A percentile compares a stretch with the other conserved stretches of the same genome.
These are phyloP conservation scores for Melitaea athalia DNA, from an alignment of 2,888 invertebrate genomes.

Conservation along the genomic window DNA sequence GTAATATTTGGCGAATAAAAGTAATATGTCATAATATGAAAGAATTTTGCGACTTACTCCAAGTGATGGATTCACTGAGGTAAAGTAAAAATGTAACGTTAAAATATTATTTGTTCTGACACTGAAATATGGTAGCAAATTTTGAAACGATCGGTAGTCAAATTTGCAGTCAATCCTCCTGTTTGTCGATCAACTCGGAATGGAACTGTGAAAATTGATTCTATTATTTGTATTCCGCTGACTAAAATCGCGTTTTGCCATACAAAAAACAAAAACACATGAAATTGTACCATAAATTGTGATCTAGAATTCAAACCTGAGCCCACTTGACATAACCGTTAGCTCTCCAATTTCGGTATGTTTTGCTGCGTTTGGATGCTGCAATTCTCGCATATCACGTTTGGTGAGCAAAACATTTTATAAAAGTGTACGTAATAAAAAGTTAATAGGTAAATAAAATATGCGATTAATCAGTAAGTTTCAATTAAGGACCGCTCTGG, in stretches of 20 bases:
- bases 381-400: neutral
- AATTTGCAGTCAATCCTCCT: slow-evolving; percentile 63
- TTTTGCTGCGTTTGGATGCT: too few relatives aligned
- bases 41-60: slow-evolving; percentile 17
- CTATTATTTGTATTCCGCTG: slow-evolving; percentile 47
- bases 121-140: slow-evolving; percentile 75
- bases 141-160: slow-evolving; percentile 57
- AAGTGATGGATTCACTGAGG: slow-evolving; percentile 34
- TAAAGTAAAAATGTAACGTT: slow-evolving; percentile 56
- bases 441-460: too few relatives aligned
- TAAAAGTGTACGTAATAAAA: too few relatives aligned
- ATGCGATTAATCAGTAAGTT: too few relatives aligned
- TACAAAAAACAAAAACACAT: too few relatives aligned
- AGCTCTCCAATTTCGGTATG: too few relatives aligned
- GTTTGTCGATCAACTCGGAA: slow-evolving; percentile 67
- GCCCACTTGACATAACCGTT: too few relatives aligned
- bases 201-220: slow-evolving; percentile 64
- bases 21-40: slow-evolving; percentile 1
- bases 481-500: neutral
- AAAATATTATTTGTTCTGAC: slow-evolving; percentile 71
- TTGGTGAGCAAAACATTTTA: too few relatives aligned
- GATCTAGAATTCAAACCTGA: neutral
- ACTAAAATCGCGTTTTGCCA: neutral
- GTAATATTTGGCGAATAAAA: neutral
- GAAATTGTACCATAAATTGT: neutral